Percentiles rank a stretch among this genome's conserved stretches.
Conservation (phyloP, 2,888 invertebrate species). For the Tortricodes alternella region DNA sequence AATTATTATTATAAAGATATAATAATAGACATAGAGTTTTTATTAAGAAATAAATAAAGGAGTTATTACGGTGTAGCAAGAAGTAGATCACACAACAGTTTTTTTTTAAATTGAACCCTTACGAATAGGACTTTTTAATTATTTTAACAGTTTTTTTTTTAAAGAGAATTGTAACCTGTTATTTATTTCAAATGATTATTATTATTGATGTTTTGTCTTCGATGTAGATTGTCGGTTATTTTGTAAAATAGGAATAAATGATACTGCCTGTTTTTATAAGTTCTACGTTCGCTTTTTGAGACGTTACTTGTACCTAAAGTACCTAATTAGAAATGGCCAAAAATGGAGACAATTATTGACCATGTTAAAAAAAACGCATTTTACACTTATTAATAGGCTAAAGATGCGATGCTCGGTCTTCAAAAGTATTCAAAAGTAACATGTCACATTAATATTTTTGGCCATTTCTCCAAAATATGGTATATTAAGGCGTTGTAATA, state of each 20-base stretch:
- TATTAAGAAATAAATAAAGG: slow-evolving; percentile 79
- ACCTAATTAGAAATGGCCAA: slow-evolving; percentile 15
- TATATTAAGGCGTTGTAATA: slow-evolving; percentile 30
- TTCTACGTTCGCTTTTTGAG: slow-evolving; percentile 54
- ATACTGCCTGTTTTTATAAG: slow-evolving; percentile 74
- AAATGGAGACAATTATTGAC: slow-evolving; percentile 5
- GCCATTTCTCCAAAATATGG: slow-evolving; percentile 9
- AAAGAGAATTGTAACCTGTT: slow-evolving; percentile 77
- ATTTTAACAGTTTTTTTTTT: slow-evolving; percentile 79
- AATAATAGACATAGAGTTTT: slow-evolving; percentile 81
- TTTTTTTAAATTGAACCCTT: slow-evolving; percentile 66
- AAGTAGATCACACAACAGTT: slow-evolving; percentile 66
- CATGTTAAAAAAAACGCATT: neutral
- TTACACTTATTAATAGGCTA: neutral
- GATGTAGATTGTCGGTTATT: slow-evolving; percentile 71
- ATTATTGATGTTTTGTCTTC: slow-evolving; percentile 76
- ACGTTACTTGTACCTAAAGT: slow-evolving; percentile 25
- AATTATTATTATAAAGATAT: slow-evolving; percentile 79
- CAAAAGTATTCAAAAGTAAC: neutral
- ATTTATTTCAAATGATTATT: slow-evolving; percentile 83
- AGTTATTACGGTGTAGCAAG: slow-evolving; percentile 72
- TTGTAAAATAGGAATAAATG: slow-evolving; percentile 77
- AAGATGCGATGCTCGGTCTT: neutral
- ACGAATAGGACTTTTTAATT: slow-evolving; percentile 70
- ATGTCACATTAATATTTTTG: no score